Base-by-base conservation (phyloP, 2,888 invertebrate species). In the Torymus aiolomorphi region DNA sequence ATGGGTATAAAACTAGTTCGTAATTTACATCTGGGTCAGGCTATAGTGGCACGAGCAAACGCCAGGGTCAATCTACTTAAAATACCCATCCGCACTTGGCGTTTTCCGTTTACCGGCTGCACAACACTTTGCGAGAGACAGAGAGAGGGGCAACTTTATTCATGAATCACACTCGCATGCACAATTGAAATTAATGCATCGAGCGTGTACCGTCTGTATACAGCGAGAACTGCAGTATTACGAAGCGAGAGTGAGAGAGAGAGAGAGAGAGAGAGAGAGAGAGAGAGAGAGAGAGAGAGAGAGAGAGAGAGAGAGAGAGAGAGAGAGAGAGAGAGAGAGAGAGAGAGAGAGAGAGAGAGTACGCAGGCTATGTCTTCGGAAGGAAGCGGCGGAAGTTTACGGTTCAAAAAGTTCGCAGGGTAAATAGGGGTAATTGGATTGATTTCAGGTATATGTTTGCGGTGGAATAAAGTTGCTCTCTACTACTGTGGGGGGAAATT, bases 11-110 rank as follows among this genome's bases (percentile, higher is more conserved):
- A 59, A 51, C 56, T 70, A 57, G 69, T 69, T 63, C 42, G 57
- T 70, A 74, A 76, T 76, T 72, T 76, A 69, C 69, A 76, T 80
- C 24, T 76, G 62, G 80, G 75, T 73, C 75, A 72, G 24, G 54
- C 61, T 54, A 74, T 62, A 69, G 62, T 20, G 14, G 10, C n/a
- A 14, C 14, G 13, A 20, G 24, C 12, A 42, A 42, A 18, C 57
- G 54, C 63, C 77, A 59, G 52, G 67, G 76, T 76, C 80, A 76
- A 80, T 80, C 80, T 80, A 67, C 80, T 80, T 80, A 72, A 74
- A 70, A 75, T 70, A 62, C 71, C 75, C 71, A 65, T 66, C 61
- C 70, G 42, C 65, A 20, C 59, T 67, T 76, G 54, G 16, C 14
- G 59, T 71, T 75, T 66, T 76, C 66, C 16, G 61, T 72, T 75